Evolutionary conservation across 1,140 invertebrate genomes (phyloP), one percentile per base, ranked within the genome.

Genomic region (Apolygus lucorum): DNA sequence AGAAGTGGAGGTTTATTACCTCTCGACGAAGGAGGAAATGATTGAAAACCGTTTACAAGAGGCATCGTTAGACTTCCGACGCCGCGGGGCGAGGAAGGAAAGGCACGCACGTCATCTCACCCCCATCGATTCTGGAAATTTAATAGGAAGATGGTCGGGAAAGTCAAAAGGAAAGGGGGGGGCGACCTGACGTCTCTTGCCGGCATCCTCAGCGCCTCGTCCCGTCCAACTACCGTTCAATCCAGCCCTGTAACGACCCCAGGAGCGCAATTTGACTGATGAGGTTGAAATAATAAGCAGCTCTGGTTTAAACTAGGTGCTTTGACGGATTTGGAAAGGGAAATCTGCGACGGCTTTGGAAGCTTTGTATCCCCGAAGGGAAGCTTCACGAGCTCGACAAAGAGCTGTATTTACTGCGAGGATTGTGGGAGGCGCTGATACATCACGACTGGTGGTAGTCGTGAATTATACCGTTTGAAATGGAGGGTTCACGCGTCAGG

Each of bases 211-310:
- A n/a, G n/a, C n/a, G n/a, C n/a, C n/a, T n/a, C n/a, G 4, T 42
- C 17, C 54, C 22, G 8, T 59, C 54, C 22, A 59, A 13, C 54
- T 59, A 59, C 11, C 54, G 22, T 59, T 59, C 54, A 59, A 11
- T 24, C 54, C 11, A 24, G 11, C 34, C 34, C 17, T 59, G 11
- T 22, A 4, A 59, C 8, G 4, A 21, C 8, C 22, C 11, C 54
- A 4, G 22, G 22, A 14, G 54, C 54, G 54, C 54, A 11, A 59
- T 59, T 59, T 59, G 22, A 22, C 22, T 59, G 54, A 59, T 59
- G 54, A 59, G 54, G 54, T 59, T 59, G 54, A 59, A 59, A 59
- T 59, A 59, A 59, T 59, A 22, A 59, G 54, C 54, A 59, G 54
- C 54, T 59, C 8, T 59, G 54, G 54, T 11, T 59, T 59, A 49